Evolutionary conservation across 1,140 invertebrate genomes (phyloP).

Genomic region (Stegodyphus mimosarum): DNA sequence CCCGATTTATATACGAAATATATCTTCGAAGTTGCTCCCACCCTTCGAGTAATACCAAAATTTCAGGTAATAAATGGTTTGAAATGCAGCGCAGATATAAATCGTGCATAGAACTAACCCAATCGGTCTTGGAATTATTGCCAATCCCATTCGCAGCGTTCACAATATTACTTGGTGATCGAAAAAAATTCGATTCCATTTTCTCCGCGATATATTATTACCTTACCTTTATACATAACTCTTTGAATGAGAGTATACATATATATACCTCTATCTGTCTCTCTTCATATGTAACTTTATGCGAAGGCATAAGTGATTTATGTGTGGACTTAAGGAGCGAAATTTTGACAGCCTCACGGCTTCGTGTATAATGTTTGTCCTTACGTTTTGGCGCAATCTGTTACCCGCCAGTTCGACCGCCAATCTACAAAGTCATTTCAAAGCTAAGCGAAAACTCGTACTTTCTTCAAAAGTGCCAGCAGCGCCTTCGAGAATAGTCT

Average conservation of each 20-base stretch:
- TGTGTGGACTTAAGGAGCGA: constrained; percentile 46
- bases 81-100: no score
- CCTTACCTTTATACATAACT: constrained; percentile 17
- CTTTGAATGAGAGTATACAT: not conserved
- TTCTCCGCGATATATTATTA: constrained; percentile 21
- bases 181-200: constrained; percentile 48
- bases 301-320: constrained; percentile 32
- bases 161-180: constrained; percentile 54
- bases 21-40: no score
- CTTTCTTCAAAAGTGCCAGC: constrained; percentile 37
- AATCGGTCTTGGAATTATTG: constrained; percentile 23
- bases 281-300: not conserved
- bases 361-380: constrained; percentile 48
- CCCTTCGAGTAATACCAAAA: no score
- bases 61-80: no score
- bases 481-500: constrained; percentile 28
- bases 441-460: constrained; percentile 41
- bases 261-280: not conserved
- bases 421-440: constrained; percentile 49
- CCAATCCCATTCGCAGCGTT: constrained; percentile 20
- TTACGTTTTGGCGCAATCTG: constrained; percentile 39
- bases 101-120: constrained; percentile 25
- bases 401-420: constrained; percentile 18
- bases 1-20: no score
- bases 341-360: constrained; percentile 56